Conservation (phyloP, 2,797 vertebrate genomes). For the Peromyscus aztecus region DNA sequence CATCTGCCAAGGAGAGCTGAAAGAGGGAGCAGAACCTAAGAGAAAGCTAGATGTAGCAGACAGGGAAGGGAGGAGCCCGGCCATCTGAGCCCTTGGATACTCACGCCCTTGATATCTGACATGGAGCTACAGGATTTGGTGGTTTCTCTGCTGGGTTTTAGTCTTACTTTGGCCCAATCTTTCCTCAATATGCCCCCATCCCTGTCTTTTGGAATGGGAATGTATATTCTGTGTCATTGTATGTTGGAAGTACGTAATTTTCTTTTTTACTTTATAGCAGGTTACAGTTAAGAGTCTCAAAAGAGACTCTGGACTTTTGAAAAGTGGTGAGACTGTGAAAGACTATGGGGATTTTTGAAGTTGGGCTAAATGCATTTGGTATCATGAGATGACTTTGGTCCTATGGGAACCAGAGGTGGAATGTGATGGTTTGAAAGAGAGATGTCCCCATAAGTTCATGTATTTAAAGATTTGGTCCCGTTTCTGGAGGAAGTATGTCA, state of each 20-base stretch:
- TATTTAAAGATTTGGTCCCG: background rate
- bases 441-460: background rate
- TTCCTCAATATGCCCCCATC: background rate
- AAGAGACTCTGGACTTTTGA: no score
- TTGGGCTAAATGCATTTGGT: background rate
- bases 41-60: background rate
- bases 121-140: background rate
- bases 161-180: background rate
- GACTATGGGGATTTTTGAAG: background rate
- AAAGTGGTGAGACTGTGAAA: background rate
- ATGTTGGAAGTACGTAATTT: background rate
- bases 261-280: background rate
- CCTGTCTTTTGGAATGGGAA: background rate
- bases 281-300: no score
- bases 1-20: background rate
- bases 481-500: background rate
- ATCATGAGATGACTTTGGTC: background rate
- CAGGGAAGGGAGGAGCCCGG: background rate
- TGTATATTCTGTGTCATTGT: background rate
- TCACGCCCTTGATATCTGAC: background rate
- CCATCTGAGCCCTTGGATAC: background rate
- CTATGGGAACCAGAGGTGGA: background rate
- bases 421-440: background rate
- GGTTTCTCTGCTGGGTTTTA: background rate
- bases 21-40: background rate